Conservation (phyloP, 2,797 vertebrate species). For the Malurus splendens region DNA sequence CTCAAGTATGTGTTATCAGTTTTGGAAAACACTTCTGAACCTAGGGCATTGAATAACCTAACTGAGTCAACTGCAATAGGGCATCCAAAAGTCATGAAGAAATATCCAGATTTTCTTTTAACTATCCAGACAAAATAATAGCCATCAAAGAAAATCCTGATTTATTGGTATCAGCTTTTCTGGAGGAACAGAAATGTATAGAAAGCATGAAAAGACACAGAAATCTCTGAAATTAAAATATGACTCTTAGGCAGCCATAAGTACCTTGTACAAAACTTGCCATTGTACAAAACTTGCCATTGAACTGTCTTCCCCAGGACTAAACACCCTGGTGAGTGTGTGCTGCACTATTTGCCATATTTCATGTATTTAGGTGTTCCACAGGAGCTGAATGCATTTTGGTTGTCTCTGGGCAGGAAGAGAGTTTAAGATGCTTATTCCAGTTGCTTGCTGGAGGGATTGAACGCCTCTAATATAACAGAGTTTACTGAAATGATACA, state of each 20-base stretch:
- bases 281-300: fast-evolving
- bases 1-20: background rate
- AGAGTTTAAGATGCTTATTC: background rate
- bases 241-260: fast-evolving
- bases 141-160: background rate
- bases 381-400: background rate
- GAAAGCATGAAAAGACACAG: background rate
- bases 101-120: background rate
- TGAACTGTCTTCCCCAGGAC: background rate
- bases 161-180: background rate
- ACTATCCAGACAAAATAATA: background rate
- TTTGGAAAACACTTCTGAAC: background rate
- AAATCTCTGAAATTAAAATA: background rate
- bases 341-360: background rate
- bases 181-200: background rate
- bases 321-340: background rate
- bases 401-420: background rate
- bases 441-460: background rate
- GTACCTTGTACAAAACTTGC: background rate
- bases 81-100: background rate
- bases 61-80: background rate
- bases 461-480: background rate
- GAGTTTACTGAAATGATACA: background rate
- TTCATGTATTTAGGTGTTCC: background rate
- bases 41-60: background rate